Percentiles rank a stretch among this genome's conserved stretches.
These are phyloP conservation scores for Panonychus citri DNA, from an alignment of 1,140 invertebrate genomes.

Conservation along the genomic window DNA sequence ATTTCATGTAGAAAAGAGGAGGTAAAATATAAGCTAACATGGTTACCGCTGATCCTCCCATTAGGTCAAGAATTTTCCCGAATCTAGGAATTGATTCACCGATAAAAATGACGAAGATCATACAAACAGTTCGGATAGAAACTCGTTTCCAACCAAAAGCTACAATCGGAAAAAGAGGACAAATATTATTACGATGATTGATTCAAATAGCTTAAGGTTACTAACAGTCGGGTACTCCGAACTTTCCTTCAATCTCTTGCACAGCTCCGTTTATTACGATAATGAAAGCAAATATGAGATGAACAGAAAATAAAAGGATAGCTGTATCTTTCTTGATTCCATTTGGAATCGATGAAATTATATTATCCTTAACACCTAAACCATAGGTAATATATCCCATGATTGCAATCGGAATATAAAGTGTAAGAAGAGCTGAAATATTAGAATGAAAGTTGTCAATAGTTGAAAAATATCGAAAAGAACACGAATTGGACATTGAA, in stretches of 20 bases:
- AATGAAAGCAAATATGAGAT: conserved; percentile 35
- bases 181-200: not conserved
- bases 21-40: conserved; percentile 64
- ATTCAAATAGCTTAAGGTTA: conserved; percentile 23
- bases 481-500: not conserved
- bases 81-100: conserved; percentile 61
- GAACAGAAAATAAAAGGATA: conserved; percentile 29
- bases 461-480: not conserved
- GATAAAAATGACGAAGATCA: conserved; percentile 46
- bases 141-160: conserved; percentile 53
- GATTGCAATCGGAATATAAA: conserved; percentile 31
- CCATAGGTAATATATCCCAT: conserved; percentile 35
- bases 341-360: conserved; percentile 26
- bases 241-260: conserved; percentile 39
- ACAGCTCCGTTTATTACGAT: conserved; percentile 38
- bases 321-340: conserved; percentile 29
- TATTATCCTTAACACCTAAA: conserved; percentile 28
- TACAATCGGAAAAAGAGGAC: conserved; percentile 19
- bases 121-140: conserved; percentile 39
- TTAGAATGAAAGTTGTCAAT: conserved; percentile 3
- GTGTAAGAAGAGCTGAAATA: conserved; percentile 25
- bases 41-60: conserved; percentile 62
- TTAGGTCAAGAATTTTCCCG: conserved; percentile 63
- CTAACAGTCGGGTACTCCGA: conserved; percentile 33
- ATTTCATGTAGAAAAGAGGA: conserved; percentile 47